Evolutionary conservation across 2,797 vertebrate genomes (phyloP).

Genomic region (Brachymystax lenok): DNA sequence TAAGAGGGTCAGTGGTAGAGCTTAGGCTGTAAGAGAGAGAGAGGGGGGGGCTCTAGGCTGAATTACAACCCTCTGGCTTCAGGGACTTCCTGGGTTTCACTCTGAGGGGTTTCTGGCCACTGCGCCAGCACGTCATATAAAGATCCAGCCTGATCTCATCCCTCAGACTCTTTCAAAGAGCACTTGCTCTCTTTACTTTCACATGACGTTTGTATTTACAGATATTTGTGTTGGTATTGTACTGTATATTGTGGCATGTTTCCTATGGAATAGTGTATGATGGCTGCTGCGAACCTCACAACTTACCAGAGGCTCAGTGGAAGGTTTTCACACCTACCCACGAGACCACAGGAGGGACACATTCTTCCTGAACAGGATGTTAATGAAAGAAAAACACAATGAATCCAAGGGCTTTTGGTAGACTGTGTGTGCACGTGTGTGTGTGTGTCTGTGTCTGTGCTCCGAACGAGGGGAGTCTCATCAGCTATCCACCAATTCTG

Average conservation of each 20-base stretch:
- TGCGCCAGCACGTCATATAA: constrained; percentile 43
- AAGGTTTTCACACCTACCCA: constrained; percentile 71
- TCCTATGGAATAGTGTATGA: background rate
- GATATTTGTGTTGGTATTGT: background rate
- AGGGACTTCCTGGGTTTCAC: constrained; percentile 66
- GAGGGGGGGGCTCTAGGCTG: constrained; percentile 45
- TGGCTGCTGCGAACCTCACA: constrained; percentile 35
- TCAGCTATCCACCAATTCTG: constrained; percentile 49
- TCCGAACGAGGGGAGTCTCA: constrained; percentile 31
- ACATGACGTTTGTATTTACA: background rate
- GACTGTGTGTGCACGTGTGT: constrained; percentile 27
- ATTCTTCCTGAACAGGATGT: constrained; percentile 74
- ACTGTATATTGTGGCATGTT: background rate
- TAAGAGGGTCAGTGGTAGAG: constrained; percentile 68
- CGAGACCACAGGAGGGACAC: constrained; percentile 72
- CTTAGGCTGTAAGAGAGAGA: constrained; percentile 40
- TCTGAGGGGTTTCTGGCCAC: constrained; percentile 35
- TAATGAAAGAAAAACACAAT: constrained; percentile 84
- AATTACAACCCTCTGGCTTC: constrained; percentile 56
- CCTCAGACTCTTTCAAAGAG: background rate
- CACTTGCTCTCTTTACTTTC: background rate
- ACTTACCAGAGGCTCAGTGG: constrained; percentile 52
- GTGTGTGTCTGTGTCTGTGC: background rate
- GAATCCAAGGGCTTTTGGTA: constrained; percentile 72
- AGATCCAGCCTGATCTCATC: constrained; percentile 12